Evolutionary conservation across 2,797 vertebrate species (phyloP).

Genomic region (Lithobates pipiens): DNA sequence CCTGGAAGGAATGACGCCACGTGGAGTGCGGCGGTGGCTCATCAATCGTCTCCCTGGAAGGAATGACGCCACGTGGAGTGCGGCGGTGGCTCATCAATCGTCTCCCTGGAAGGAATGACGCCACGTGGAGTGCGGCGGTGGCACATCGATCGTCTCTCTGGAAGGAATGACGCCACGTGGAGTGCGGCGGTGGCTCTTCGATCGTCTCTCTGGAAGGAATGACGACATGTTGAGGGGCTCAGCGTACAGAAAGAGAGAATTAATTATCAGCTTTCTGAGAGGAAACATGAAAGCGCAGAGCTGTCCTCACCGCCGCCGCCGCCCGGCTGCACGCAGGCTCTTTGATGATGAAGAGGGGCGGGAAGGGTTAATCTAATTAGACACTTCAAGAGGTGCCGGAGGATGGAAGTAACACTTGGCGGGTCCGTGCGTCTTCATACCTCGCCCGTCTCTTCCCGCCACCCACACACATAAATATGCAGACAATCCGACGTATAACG

Average conservation of each 20-base stretch:
- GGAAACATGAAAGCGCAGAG: slow-evolving; percentile 23
- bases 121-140: neutral
- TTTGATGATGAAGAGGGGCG: slow-evolving; percentile 15
- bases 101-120: too few species aligned
- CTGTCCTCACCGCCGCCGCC: slow-evolving; percentile 1
- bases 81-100: too few species aligned
- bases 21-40: neutral
- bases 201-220: too few species aligned
- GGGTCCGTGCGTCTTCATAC: too few species aligned
- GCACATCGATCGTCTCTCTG: too few species aligned
- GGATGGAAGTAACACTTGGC: too few species aligned
- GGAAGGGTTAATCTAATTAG: slow-evolving; percentile 11
- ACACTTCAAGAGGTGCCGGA: neutral
- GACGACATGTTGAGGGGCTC: neutral
- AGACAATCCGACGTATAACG: too few species aligned
- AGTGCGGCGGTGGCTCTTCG: too few species aligned
- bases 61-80: neutral
- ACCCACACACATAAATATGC: neutral
- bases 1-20: too few species aligned
- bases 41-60: too few species aligned
- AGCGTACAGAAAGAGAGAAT: neutral
- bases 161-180: neutral
- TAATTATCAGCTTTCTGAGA: slow-evolving; percentile 23
- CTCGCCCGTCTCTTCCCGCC: neutral
- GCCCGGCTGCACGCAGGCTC: neutral